These are phyloP conservation scores for Dolichotis patagonum DNA, from an alignment of 2,113 vertebrate genomes.

Conservation along the genomic window DNA sequence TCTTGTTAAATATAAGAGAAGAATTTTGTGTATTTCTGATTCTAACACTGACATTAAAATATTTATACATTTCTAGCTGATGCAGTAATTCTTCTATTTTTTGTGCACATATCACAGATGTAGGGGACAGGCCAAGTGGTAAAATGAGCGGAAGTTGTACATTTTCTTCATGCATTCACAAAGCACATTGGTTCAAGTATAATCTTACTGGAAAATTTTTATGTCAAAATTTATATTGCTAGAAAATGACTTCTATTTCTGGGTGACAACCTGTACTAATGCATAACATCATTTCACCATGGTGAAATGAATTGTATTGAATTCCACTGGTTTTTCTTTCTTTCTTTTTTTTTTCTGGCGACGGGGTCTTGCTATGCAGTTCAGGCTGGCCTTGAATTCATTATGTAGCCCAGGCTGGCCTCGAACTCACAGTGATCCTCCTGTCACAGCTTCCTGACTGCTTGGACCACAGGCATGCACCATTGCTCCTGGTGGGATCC, in stretches of 20 bases:
- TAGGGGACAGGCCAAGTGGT: not conserved
- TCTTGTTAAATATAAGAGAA: not conserved
- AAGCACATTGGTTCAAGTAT: slow-evolving; percentile 13
- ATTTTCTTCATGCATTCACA: not conserved
- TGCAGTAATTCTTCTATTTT: slow-evolving; percentile 16
- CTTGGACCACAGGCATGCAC: too few species aligned
- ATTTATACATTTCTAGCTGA: not conserved
- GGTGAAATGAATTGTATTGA: slow-evolving; percentile 44
- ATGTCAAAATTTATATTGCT: slow-evolving; percentile 9
- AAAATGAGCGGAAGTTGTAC: not conserved
- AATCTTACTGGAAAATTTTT: not conserved
- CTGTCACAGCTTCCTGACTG: too few species aligned
- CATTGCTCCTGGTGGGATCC: too few species aligned
- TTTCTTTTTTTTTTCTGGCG: too few species aligned
- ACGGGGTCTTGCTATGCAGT: too few species aligned
- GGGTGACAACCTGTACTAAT: not conserved
- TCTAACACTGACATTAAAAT: not conserved
- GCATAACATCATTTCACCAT: not conserved
- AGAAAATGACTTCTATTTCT: slow-evolving; percentile 31
- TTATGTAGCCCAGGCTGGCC: too few species aligned
- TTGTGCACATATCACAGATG: not conserved
- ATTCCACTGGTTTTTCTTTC: too few species aligned
- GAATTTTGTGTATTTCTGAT: not conserved
- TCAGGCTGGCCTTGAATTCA: too few species aligned
- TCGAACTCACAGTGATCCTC: too few species aligned